phyloP scores from a whole-genome alignment of 2,888 invertebrate genomes.

The Caenorhabditis angaria region DNA sequence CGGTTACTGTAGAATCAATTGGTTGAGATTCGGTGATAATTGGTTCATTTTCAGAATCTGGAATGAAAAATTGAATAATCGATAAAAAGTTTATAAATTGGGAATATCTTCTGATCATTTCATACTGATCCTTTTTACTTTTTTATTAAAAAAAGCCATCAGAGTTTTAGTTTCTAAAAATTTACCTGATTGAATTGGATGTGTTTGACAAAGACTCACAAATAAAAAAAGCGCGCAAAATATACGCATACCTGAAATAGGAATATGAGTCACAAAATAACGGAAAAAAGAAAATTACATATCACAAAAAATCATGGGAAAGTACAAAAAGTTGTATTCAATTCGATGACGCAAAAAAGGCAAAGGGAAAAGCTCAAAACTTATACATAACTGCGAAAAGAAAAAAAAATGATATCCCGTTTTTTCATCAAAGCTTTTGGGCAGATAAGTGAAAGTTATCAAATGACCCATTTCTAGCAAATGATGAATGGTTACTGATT shows the following conservation, averaged over 20 bases:
- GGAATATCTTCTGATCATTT: too few species aligned
- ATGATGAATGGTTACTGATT: slow-evolving; percentile 2
- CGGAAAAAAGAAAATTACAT: too few species aligned
- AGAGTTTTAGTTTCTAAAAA: too few species aligned
- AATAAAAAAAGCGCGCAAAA: too few species aligned
- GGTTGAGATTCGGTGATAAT: neutral
- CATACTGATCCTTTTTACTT: too few species aligned
- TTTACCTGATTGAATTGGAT: neutral
- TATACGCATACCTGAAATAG: neutral
- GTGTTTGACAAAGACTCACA: neutral
- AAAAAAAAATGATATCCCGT: neutral
- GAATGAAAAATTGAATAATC: too few species aligned
- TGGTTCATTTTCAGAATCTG: neutral
- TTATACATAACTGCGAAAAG: neutral
- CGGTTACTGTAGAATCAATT: slow-evolving; percentile 1
- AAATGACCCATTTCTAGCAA: slow-evolving; percentile 2
- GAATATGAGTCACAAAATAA: too few species aligned
- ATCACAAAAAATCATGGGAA: neutral
- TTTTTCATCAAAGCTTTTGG: neutral
- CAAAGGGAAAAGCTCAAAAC: neutral
- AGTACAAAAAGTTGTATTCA: neutral
- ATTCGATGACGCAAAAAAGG: neutral
- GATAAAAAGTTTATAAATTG: too few species aligned
- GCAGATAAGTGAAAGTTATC: slow-evolving; percentile 4
- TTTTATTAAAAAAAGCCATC: too few species aligned